phyloP scores from a whole-genome alignment of 2,888 invertebrate species.

The Drosophila dives region DNA sequence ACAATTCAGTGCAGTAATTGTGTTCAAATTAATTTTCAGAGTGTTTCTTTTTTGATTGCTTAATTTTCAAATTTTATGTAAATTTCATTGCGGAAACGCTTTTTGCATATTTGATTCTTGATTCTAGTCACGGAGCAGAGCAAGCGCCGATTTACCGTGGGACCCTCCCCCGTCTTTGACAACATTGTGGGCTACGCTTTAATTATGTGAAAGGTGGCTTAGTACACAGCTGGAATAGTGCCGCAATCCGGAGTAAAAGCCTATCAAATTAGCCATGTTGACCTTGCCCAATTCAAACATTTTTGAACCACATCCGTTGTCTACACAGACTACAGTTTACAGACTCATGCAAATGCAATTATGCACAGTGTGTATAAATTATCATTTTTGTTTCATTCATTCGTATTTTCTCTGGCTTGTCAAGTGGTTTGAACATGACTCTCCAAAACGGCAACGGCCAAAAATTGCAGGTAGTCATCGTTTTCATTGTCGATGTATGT shows the following conservation, averaged over 20 bases:
- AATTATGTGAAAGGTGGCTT: slow-evolving; percentile 39
- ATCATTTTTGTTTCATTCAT: slow-evolving; percentile 39
- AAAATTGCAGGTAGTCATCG: slow-evolving; percentile 46
- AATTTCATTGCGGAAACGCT: slow-evolving; percentile 69
- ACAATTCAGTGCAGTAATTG: slow-evolving; percentile 27
- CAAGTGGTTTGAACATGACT: slow-evolving; percentile 62
- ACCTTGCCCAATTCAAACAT: slow-evolving; percentile 47
- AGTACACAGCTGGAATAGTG: slow-evolving; percentile 2
- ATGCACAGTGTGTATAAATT: slow-evolving; percentile 39
- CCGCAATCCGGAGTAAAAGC: slow-evolving; percentile 32
- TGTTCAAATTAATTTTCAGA: slow-evolving; percentile 30
- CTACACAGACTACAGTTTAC: slow-evolving; percentile 11
- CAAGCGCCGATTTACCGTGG: slow-evolving; percentile 60
- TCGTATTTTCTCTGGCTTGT: slow-evolving; percentile 5
- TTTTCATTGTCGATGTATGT: slow-evolving; percentile 16
- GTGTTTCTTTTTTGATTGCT: slow-evolving; percentile 22
- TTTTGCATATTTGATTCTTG: slow-evolving; percentile 59
- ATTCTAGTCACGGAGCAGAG: slow-evolving; percentile 43
- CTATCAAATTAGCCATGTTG: slow-evolving; percentile 40
- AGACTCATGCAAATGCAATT: slow-evolving; percentile 56
- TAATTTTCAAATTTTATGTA: slow-evolving; percentile 61
- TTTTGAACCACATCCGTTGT: slow-evolving; percentile 53
- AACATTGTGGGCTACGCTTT: slow-evolving; percentile 28
- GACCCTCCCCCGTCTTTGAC: slow-evolving; percentile 34
- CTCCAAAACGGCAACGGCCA: slow-evolving; percentile 36